Conservation (phyloP, 2,113 vertebrate genomes). For the Myotis brandtii region DNA sequence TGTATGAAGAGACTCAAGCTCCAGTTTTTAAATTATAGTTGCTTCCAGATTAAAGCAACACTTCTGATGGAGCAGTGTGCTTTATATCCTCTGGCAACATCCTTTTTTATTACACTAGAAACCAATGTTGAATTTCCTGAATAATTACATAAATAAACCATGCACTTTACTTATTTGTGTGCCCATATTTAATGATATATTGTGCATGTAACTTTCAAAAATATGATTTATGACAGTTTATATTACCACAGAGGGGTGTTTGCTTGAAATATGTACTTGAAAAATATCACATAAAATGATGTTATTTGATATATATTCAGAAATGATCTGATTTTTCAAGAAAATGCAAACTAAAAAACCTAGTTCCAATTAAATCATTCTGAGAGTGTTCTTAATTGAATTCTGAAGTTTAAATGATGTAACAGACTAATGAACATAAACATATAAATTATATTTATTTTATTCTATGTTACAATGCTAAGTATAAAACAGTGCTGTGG, state of each 20-base stretch:
- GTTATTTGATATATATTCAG: conserved; percentile 76
- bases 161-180: conserved; percentile 76
- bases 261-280: conserved; percentile 78
- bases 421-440: conserved; percentile 70
- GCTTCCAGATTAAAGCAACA: conserved; percentile 64
- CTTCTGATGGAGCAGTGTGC: neutral
- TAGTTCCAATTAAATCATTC: conserved; percentile 76
- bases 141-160: conserved; percentile 79
- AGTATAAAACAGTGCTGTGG: neutral
- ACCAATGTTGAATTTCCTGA: conserved; percentile 74
- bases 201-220: conserved; percentile 70
- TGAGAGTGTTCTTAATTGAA: conserved; percentile 75
- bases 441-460: conserved; percentile 78
- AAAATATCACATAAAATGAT: conserved; percentile 69
- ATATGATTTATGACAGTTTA: conserved; percentile 70
- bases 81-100: conserved; percentile 69
- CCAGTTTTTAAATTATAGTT: conserved; percentile 66
- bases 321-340: conserved; percentile 69
- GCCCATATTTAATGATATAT: conserved; percentile 75
- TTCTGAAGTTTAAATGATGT: conserved; percentile 73
- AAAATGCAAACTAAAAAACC: conserved; percentile 69
- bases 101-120: conserved; percentile 69
- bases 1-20: neutral
- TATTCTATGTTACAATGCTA: conserved; percentile 20
- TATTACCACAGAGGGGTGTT: conserved; percentile 75